Evolutionary conservation across 2,797 vertebrate species (phyloP), one percentile per base, ranked within the genome.

Genomic region (Picus viridis): DNA sequence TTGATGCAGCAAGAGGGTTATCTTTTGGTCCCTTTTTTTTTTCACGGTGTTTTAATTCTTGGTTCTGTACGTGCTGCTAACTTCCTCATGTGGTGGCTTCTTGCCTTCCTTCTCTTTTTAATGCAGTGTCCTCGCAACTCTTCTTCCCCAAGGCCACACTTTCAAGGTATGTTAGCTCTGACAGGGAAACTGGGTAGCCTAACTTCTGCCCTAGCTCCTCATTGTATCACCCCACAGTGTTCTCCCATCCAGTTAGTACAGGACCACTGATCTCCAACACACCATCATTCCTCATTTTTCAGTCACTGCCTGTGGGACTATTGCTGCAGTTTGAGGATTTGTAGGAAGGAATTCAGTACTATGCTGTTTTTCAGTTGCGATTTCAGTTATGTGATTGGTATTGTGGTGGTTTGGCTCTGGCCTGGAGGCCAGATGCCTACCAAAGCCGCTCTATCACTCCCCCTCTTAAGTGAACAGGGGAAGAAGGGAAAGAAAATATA

Each of bases 41-140:
- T 36, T n/a, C 8, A 6, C 12, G 14, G 22, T 76, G n/a, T 24
- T 14, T 2, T 67, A 56, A 29, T 81, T 67, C 30, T 51, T 76
- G 34, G 65, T 72, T 57, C 36, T 62, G 26, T 3, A 10, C 12
- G 51, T 77, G 30, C 23, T 86, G 43, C 71, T 72, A 34, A 58
- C 39, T 92, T 71, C 59, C 36, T 73, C 24, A 39, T 59, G 32
- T 51, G 72, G 54, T 47, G 72, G 29, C 61, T 43, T 82, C 59
- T 71, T 81, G 65, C 27, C 49, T 84, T 92, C 43, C 62, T 91
- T 83, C 68, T 78, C 58, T 61, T 85, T 62, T 89, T 85, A 72
- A 27, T 16, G 26, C 59, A 59, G 18, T 65, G 27, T 81, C 64
- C 20, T 81, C 70, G 57, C 19, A 61, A 45, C 23, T 45, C 11